phyloP scores from a whole-genome alignment of 1,140 invertebrate genomes.

The Delia radicum region DNA sequence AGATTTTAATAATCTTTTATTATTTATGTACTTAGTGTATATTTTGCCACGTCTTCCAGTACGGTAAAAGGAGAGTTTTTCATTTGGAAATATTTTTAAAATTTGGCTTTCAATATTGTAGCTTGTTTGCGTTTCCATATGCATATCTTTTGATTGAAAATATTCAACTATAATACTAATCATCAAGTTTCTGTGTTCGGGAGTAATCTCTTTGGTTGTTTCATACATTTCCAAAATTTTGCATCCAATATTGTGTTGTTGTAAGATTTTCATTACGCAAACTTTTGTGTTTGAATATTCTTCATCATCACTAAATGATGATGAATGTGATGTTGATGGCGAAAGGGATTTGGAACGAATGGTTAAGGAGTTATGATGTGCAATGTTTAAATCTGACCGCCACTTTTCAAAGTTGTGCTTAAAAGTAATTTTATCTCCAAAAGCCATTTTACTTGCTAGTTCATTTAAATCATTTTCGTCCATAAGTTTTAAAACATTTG shows the following conservation, averaged over 20 bases:
- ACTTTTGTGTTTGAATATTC: not conserved
- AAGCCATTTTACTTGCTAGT: no score
- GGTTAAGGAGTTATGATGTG: not conserved
- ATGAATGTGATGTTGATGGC: not conserved
- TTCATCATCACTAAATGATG: not conserved
- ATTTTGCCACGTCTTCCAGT: not conserved
- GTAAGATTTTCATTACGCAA: not conserved
- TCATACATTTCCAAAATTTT: no score
- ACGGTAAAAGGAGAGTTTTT: no score
- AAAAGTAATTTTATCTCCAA: no score
- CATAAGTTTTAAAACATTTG: no score
- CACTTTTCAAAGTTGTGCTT: no score
- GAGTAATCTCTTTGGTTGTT: no score
- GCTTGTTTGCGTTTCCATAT: not conserved
- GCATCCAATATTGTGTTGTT: not conserved
- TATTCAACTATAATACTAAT: not conserved
- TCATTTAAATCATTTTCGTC: no score
- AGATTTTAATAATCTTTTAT: not conserved
- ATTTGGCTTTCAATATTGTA: not conserved
- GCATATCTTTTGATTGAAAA: not conserved
- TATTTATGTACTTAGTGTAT: not conserved
- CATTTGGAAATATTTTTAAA: not conserved
- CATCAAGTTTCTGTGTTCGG: not conserved
- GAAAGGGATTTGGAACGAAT: not conserved
- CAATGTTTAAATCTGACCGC: not conserved